Evolutionary conservation across 2,888 invertebrate species (phyloP).

Genomic region (Drosophila anomalata): DNA sequence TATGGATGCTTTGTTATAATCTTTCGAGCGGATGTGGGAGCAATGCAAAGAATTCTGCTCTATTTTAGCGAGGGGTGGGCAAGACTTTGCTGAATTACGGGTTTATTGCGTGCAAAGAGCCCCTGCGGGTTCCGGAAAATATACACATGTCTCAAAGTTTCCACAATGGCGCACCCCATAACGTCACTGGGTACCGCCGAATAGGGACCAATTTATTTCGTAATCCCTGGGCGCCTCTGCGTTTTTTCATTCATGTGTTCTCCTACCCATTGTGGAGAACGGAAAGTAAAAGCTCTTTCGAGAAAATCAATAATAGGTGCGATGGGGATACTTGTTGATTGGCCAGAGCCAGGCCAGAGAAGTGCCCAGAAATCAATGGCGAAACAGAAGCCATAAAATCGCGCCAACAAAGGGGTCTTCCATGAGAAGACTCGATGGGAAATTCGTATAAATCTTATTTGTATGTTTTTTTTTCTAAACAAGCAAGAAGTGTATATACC

Average conservation of each 20-base stretch:
- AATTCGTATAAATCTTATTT: background rate
- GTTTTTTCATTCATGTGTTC: conserved; percentile 42
- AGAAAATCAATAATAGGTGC: conserved; percentile 63
- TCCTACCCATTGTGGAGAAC: conserved; percentile 26
- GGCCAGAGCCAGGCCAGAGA: conserved; percentile 15
- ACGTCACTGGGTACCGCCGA: conserved; percentile 54
- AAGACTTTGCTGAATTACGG: conserved; percentile 51
- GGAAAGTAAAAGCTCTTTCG: conserved; percentile 50
- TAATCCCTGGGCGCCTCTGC: conserved; percentile 17
- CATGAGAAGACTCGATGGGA: background rate
- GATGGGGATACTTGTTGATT: conserved; percentile 65
- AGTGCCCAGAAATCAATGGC: conserved; percentile 44
- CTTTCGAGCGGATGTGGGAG: conserved; percentile 59
- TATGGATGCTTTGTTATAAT: conserved; percentile 48
- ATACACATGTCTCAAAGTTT: conserved; percentile 19
- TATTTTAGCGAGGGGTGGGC: conserved; percentile 21
- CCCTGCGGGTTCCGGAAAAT: conserved; percentile 35
- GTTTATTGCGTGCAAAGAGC: conserved; percentile 63
- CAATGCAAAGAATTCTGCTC: conserved; percentile 64
- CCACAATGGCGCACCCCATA: conserved; percentile 62
- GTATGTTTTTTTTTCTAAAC: background rate
- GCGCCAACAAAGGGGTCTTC: conserved; percentile 22
- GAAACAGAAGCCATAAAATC: conserved; percentile 43
- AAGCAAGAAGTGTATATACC: background rate
- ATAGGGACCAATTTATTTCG: conserved; percentile 34